Evolutionary conservation across 2,113 vertebrate species (phyloP).

Genomic region (Morone saxatilis): DNA sequence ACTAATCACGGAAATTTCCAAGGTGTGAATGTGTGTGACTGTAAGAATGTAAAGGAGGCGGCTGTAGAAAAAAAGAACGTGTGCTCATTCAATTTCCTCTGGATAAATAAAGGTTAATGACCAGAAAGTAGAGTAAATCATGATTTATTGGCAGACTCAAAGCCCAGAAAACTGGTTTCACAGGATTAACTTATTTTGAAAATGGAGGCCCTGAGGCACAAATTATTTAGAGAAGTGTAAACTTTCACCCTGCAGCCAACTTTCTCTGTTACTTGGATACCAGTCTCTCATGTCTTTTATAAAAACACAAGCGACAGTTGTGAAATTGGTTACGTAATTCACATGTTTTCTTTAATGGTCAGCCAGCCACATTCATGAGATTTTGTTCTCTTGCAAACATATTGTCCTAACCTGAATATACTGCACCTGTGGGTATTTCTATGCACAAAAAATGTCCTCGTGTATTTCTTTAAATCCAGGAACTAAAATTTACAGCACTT

Average conservation of each 20-base stretch:
- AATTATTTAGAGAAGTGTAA: conserved; percentile 61
- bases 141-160: conserved; percentile 33
- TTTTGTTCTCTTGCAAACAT: conserved; percentile 57
- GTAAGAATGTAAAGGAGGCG: conserved; percentile 10
- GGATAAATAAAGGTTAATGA: conserved; percentile 43
- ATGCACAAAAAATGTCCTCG: background rate
- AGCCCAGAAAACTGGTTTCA: conserved; percentile 35
- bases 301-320: conserved; percentile 58
- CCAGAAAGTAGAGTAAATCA: conserved; percentile 39
- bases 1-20: background rate
- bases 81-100: conserved; percentile 48
- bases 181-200: conserved; percentile 55
- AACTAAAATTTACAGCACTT: conserved; percentile 26
- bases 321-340: conserved; percentile 44
- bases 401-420: conserved; percentile 39
- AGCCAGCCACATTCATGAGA: conserved; percentile 45
- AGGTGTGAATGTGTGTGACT: conserved; percentile 26
- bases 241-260: conserved; percentile 47
- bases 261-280: conserved; percentile 32
- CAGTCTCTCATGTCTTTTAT: conserved; percentile 26
- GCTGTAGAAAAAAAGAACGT: conserved; percentile 17
- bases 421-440: conserved; percentile 33
- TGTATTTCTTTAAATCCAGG: conserved; percentile 27
- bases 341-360: conserved; percentile 45
- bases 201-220: conserved; percentile 27